These are phyloP conservation scores for Noctua janthe DNA, from an alignment of 2,888 invertebrate genomes.

Conservation along the genomic window DNA sequence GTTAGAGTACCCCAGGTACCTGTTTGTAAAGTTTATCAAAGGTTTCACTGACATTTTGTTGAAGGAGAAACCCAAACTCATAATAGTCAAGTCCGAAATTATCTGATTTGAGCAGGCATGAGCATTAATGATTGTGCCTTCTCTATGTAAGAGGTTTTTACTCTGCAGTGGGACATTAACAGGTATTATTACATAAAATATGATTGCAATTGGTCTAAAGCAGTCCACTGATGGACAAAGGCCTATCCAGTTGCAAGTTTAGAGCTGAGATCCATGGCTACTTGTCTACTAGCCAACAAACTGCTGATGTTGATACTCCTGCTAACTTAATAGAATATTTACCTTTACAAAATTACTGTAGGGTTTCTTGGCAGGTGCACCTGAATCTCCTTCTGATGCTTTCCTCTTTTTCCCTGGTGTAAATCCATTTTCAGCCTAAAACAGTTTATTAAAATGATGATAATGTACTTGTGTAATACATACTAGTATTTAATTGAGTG, in stretches of 20 bases:
- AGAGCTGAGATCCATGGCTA: neutral
- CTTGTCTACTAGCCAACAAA: neutral
- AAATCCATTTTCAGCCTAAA: conserved; percentile 73
- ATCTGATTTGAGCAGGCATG: neutral
- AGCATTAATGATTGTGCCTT: neutral
- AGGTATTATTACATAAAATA: neutral
- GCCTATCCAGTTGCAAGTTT: neutral
- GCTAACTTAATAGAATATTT: conserved; percentile 33
- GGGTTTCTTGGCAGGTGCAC: conserved; percentile 88
- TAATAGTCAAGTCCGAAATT: neutral
- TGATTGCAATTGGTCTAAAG: neutral
- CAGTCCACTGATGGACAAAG: neutral
- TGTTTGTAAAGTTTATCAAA: neutral
- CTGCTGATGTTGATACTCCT: neutral
- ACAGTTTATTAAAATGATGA: conserved; percentile 17
- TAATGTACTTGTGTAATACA: neutral
- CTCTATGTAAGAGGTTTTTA: neutral
- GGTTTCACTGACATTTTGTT: neutral
- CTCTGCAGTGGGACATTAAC: neutral
- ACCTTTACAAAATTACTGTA: conserved; percentile 94
- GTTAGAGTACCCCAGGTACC: neutral
- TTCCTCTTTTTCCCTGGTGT: conserved; percentile 85
- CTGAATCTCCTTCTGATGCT: conserved; percentile 81
- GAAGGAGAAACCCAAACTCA: neutral
- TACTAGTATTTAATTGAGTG: neutral